phyloP scores from a whole-genome alignment of 1,140 invertebrate species.

The Probaryconus sp. region DNA sequence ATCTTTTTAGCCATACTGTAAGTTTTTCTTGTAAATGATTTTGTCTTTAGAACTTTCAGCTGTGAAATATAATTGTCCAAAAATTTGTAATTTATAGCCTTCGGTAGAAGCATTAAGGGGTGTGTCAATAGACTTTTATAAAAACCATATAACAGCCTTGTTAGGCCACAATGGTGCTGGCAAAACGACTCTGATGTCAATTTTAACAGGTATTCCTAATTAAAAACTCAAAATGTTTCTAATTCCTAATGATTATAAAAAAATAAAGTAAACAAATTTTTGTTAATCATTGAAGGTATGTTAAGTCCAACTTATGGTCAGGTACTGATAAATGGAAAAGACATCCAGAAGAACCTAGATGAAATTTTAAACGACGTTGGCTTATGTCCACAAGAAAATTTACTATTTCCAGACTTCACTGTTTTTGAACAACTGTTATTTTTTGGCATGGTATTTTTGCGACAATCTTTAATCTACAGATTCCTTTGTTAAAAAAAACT shows the following conservation, averaged over 20 bases:
- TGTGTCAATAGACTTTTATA: conserved; percentile 81
- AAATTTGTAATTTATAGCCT: too few relatives aligned
- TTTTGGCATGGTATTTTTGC: conserved; percentile 87
- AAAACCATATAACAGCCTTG: conserved; percentile 83
- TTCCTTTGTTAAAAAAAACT: not conserved
- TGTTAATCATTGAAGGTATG: too few relatives aligned
- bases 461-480: too few relatives aligned
- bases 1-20: conserved; percentile 62
- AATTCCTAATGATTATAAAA: too few relatives aligned
- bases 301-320: conserved; percentile 81
- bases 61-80: too few relatives aligned
- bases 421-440: conserved; percentile 94
- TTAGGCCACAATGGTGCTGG: conserved; percentile 91
- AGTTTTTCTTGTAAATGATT: too few relatives aligned
- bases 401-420: conserved; percentile 93
- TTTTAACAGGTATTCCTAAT: conserved; percentile 82
- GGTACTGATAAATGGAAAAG: conserved; percentile 81
- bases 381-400: conserved; percentile 96
- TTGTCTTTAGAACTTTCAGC: too few relatives aligned
- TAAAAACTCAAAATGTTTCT: not conserved
- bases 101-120: conserved; percentile 70
- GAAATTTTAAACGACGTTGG: conserved; percentile 81
- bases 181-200: conserved; percentile 87
- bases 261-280: conserved; percentile 10
- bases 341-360: conserved; percentile 79